Base-by-base conservation (phyloP, 2,113 vertebrate genomes). In the Oreochromis niloticus region DNA sequence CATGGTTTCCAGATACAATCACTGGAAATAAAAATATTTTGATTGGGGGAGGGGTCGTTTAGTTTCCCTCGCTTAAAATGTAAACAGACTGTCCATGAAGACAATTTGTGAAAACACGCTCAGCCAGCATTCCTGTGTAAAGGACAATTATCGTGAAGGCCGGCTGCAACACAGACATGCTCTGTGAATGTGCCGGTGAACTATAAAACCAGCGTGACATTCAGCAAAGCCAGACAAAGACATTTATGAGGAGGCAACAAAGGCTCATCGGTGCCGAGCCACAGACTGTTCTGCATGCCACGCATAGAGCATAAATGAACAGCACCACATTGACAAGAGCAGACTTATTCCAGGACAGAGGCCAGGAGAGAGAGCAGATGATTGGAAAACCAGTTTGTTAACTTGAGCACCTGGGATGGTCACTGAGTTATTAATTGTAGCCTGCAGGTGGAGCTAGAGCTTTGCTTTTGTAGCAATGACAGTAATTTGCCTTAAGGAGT, bases 351-450 rank as follows among this genome's bases (percentile, higher is more conserved):
- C 75, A 89, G 93, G 94, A 83, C 61, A 54, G 50, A 13, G 9
- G 92, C 93, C 93, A 95, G 94, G 90, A 94, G 87, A 92, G 87
- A 63, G 19, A 88, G 54, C 5, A 12, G 73, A 55, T 13, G 54
- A 56, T 80, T 19, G 81, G 82, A 89, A 92, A 50, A 91, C 87
- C 86, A 83, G 61, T 82, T 41, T 83, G 34, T 4, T 80, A 34
- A 19, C 22, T 59, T 46, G 19, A 73, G 27, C 41, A 68, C 8
- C 2, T 48, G 17, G 32, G 27, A 66, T 30, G 9, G 19, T 81
- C 22, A 30, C 16, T 30, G 66, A 78, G 22, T 57, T 19, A 6
- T 36, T 27, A 39, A 3, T 6, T 48, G 22, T 5, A 4, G 14
- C 84, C 93, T 59, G 46, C 78, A 93, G 89, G 57, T 85, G 90